Conservation (phyloP, 2,113 vertebrate species). For the Alectura lathami region DNA sequence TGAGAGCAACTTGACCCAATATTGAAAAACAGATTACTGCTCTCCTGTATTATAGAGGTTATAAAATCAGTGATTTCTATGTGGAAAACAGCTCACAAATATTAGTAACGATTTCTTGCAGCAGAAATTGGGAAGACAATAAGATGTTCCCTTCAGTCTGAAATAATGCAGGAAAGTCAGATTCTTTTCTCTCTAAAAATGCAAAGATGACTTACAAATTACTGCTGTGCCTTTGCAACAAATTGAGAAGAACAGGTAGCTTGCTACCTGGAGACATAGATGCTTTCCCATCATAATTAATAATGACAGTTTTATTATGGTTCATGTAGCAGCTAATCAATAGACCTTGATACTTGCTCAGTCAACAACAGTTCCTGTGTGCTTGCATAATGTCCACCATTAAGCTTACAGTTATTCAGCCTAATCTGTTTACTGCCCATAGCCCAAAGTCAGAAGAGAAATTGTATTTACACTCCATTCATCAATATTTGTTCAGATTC, state of each 20-base stretch:
- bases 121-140: conserved; percentile 25
- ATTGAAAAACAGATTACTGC: conserved; percentile 56
- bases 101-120: background rate
- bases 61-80: conserved; percentile 37
- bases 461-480: conserved; percentile 60
- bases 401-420: conserved; percentile 58
- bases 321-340: conserved; percentile 72
- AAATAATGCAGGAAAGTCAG: background rate
- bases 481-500: conserved; percentile 68
- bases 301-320: conserved; percentile 70
- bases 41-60: conserved; percentile 20
- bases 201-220: conserved; percentile 50
- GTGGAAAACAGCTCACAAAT: conserved; percentile 41
- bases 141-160: background rate
- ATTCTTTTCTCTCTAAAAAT: background rate
- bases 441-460: conserved; percentile 59
- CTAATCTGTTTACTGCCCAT: conserved; percentile 57
- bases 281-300: conserved; percentile 64
- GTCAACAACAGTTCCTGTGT: conserved; percentile 49
- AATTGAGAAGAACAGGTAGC: conserved; percentile 22
- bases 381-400: conserved; percentile 43
- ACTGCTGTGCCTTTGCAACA: conserved; percentile 33
- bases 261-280: conserved; percentile 4
- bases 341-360: conserved; percentile 65
- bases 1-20: conserved; percentile 42